phyloP scores from a whole-genome alignment of 2,888 invertebrate genomes.

The Podotricha telesiphe region DNA sequence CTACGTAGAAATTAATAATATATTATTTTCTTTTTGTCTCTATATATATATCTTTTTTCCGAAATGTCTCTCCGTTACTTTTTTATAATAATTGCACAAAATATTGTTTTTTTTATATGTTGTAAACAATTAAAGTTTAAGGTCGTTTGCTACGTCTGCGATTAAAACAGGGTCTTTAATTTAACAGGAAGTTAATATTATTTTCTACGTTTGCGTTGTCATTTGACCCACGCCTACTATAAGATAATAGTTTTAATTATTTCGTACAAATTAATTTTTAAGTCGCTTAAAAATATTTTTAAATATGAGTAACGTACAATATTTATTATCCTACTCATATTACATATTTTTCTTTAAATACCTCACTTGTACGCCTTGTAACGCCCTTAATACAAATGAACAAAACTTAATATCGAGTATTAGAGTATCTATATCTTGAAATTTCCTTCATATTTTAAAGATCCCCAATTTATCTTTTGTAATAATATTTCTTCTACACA shows the following conservation, averaged over 20 bases:
- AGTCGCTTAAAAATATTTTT: slow-evolving; percentile 2
- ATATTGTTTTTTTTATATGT: not conserved
- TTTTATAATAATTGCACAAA: not conserved
- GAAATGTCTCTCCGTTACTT: not conserved
- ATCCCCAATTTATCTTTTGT: slow-evolving; percentile 1
- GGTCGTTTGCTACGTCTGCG: slow-evolving; percentile 40
- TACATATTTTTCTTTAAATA: slow-evolving; percentile 7
- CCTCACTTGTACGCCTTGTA: slow-evolving; percentile 6
- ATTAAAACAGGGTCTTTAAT: slow-evolving; percentile 41
- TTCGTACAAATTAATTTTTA: not conserved
- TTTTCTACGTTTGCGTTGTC: slow-evolving; percentile 16
- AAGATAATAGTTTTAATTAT: slow-evolving; percentile 4
- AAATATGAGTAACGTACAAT: not conserved
- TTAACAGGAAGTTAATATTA: slow-evolving; percentile 24
- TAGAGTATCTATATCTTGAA: not conserved
- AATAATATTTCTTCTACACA: slow-evolving; percentile 15
- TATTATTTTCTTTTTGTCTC: too few relatives aligned
- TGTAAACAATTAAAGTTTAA: slow-evolving; percentile 15
- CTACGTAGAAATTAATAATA: too few relatives aligned
- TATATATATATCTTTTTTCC: not conserved
- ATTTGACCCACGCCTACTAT: slow-evolving; percentile 4
- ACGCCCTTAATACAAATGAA: slow-evolving; percentile 2
- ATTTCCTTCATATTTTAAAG: not conserved
- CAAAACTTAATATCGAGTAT: not conserved
- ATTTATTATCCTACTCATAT: not conserved